phyloP scores from a whole-genome alignment of 1,140 invertebrate species.

The Heliconius hermathena region DNA sequence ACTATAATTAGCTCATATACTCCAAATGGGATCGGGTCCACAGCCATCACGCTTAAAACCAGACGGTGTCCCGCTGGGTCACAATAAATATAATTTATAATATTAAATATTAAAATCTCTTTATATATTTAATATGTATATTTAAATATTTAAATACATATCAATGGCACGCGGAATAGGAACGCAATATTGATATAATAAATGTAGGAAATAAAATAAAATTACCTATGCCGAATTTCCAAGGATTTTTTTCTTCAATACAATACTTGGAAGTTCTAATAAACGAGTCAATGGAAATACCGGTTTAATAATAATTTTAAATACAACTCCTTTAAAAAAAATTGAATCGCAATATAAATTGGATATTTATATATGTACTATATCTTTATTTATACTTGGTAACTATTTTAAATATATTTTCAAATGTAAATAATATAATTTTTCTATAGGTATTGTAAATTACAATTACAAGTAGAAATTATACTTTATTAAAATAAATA shows the following conservation, averaged over 20 bases:
- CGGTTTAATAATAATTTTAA: neutral
- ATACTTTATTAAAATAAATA: no score
- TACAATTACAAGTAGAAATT: no score
- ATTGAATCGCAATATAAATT: neutral
- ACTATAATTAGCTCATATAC: no score
- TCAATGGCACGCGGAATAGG: neutral
- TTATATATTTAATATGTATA: neutral
- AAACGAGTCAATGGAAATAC: neutral
- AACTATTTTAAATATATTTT: neutral
- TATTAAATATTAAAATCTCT: neutral
- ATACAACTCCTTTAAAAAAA: neutral
- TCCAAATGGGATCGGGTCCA: no score
- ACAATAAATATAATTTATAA: neutral
- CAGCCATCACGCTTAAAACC: no score
- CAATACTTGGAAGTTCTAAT: neutral
- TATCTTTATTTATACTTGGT: neutral
- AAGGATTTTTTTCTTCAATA: neutral
- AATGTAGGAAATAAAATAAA: constrained; percentile 9
- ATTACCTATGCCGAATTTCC: neutral
- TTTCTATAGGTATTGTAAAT: no score
- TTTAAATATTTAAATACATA: neutral
- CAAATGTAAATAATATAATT: no score
- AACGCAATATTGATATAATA: neutral
- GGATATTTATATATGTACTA: neutral
- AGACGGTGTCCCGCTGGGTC: no score